Evolutionary conservation across 2,113 vertebrate genomes (phyloP), one percentile per base, ranked within the genome.

Genomic region (Mesoclemmys tuberculata): DNA sequence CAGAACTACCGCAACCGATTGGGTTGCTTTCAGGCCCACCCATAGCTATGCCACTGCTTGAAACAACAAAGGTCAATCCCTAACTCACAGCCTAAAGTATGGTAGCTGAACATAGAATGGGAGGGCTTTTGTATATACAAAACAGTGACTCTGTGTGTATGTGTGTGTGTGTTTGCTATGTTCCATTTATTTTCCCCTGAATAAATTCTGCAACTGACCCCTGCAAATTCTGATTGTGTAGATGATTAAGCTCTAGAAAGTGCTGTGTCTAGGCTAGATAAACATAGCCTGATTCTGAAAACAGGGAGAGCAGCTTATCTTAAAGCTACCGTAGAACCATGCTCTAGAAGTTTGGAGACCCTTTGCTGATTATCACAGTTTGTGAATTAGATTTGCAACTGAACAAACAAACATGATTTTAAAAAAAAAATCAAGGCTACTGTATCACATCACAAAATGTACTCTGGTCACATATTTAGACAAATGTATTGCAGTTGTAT

Each of bases 221-320:
- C 35, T 49, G 82, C 14, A 86, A 79, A 82, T 80, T 84, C 6
- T 74, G 27, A 90, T 89, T 94, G 26, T 90, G 81, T 61, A 90
- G 87, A 64, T 54, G 87, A 54, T 31, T 88, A 44, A 88, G 54
- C 49, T 80, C 31, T 35, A 58, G 6, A 80, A 26, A 77, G 27
- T 79, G 49, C 52, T n/a, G 35, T 87, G 2, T 8, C 1, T 5
- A 91, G 44, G 44, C 29, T 35, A 82, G 82, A 79, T 12, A 64
- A 80, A 26, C 29, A 2, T 88, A 71, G 16, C 21, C 18, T 56
- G 10, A 82, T 75, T 11, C 41, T 68, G 26, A 64, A 3, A 77
- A 22, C 31, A 27, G 87, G 35, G 29, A 26, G 38, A 89, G 79
- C 51, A 81, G 52, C 27, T 5, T 2, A 0, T 0, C 7, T 84